Base-by-base conservation (phyloP, 2,888 invertebrate genomes). In the Girardia tigrina region DNA sequence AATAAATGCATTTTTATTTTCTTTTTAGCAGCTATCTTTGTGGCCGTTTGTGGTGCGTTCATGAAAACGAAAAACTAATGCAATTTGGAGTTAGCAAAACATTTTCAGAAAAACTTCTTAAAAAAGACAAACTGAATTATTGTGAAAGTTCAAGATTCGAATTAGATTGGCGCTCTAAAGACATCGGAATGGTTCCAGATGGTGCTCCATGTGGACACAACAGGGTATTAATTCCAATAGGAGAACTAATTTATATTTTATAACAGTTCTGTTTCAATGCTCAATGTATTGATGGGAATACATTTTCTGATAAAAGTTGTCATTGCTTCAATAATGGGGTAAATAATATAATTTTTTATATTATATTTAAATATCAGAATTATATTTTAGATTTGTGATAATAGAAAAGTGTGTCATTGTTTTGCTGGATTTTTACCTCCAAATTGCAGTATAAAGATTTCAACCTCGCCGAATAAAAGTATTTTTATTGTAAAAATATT, bases 31-130 rank as follows among this genome's bases (percentile, higher is more conserved):
- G n/a, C n/a, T n/a, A n/a, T n/a, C n/a, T 56, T 56, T 56, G 56
- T 56, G 56, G 56, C 4, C 56, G 56, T 56, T 56, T 56, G n/a
- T 56, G 56, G 56, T 56, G 56, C 56, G n/a, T 8, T 8, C 56
- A 56, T 56, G n/a, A 56, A 20, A 56, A 56, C 23, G 56, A 56
- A 56, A 56, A 56, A 56, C n/a, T 56, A 8, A 56, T 56, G 56
- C 56, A 56, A 56, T 20, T 56, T 8, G 56, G 56, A 6, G 6
- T 56, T 6, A 56, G n/a, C 23, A 56, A 56, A n/a, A 20, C n/a
- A 20, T 56, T 12, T 8, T 56, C 56, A 56, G n/a, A 20, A 20
- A 56, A n/a, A 6, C n/a, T n/a, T 6, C n/a, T n/a, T n/a, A n/a
- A n/a, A n/a, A n/a, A n/a, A n/a, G 23, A 56, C 2, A 8, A n/a